Conservation (phyloP, 2,888 invertebrate species). For the Zaprionus obscuricornis region DNA sequence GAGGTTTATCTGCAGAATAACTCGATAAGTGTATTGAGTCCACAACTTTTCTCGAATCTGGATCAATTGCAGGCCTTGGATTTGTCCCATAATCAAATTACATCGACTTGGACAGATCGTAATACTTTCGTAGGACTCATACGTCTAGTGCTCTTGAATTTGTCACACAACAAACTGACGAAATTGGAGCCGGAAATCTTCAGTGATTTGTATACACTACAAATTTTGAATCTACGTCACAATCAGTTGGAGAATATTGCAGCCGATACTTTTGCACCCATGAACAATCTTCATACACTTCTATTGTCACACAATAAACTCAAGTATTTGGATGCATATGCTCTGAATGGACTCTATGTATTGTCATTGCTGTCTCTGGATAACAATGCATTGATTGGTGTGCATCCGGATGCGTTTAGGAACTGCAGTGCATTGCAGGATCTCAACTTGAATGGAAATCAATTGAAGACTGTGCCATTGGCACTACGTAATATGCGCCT, state of each 20-base stretch:
- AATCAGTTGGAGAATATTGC: conserved; percentile 93
- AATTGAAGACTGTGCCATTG: conserved; percentile 90
- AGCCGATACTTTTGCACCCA: conserved; percentile 94
- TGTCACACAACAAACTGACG: conserved; percentile 92
- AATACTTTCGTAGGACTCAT: conserved; percentile 94
- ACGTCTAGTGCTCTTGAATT: conserved; percentile 92
- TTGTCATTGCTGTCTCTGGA: conserved; percentile 93
- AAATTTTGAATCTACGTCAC: conserved; percentile 92
- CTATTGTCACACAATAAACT: conserved; percentile 94
- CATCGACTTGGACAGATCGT: conserved; percentile 93
- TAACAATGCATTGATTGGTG: conserved; percentile 92
- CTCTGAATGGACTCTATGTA: conserved; percentile 94
- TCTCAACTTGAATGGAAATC: conserved; percentile 94
- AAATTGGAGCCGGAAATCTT: conserved; percentile 93
- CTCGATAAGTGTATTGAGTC: conserved; percentile 93
- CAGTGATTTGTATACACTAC: conserved; percentile 92
- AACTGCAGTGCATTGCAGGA: conserved; percentile 96
- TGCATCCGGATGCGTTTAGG: conserved; percentile 94
- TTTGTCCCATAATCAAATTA: conserved; percentile 93
- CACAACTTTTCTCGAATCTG: conserved; percentile 93
- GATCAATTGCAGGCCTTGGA: conserved; percentile 92
- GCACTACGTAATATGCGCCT: conserved; percentile 93
- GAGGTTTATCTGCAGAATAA: conserved; percentile 96
- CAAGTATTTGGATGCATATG: conserved; percentile 92
- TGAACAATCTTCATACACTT: conserved; percentile 96